These are phyloP conservation scores for Drosophila kokeensis DNA, from an alignment of 2,888 invertebrate genomes.

Conservation along the genomic window DNA sequence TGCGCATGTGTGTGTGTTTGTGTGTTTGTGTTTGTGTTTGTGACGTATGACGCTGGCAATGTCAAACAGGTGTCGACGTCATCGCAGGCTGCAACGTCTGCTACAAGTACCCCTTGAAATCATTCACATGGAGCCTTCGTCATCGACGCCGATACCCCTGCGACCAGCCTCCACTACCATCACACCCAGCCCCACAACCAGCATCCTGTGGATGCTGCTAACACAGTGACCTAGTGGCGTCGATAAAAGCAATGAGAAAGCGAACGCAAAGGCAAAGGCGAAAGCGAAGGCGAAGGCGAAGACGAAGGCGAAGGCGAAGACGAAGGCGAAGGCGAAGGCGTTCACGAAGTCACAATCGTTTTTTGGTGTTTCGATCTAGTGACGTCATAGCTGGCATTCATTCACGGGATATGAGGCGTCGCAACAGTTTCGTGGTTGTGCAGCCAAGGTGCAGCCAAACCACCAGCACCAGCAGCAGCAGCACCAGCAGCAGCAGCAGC, in stretches of 20 bases:
- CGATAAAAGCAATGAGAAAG: slow-evolving; percentile 21
- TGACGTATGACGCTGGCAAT: slow-evolving; percentile 40
- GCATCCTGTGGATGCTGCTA: too few species aligned
- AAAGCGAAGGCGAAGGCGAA: background rate
- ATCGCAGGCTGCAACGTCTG: slow-evolving; percentile 62
- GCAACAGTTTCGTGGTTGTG: slow-evolving; percentile 1
- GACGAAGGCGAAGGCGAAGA: slow-evolving; percentile 30
- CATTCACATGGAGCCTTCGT: slow-evolving; percentile 6
- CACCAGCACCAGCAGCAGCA: background rate
- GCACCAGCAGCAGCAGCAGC: background rate
- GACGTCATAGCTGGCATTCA: slow-evolving; percentile 84
- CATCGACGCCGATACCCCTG: background rate
- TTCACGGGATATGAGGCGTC: slow-evolving; percentile 79
- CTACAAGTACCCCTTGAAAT: slow-evolving; percentile 2
- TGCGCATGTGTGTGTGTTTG: slow-evolving; percentile 11
- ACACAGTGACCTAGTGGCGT: slow-evolving; percentile 84
- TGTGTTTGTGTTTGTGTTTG: background rate
- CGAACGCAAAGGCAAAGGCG: slow-evolving; percentile 9
- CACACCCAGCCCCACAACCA: slow-evolving; percentile 20
- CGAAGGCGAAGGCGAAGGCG: background rate
- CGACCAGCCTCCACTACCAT: background rate
- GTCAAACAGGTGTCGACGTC: slow-evolving; percentile 78
- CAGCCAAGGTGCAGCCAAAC: slow-evolving; percentile 38
- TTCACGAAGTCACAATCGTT: slow-evolving; percentile 3
- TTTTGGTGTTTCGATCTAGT: slow-evolving; percentile 34